These are phyloP conservation scores for Apocrypta bakeri DNA, from an alignment of 1,140 invertebrate species.

Conservation along the genomic window DNA sequence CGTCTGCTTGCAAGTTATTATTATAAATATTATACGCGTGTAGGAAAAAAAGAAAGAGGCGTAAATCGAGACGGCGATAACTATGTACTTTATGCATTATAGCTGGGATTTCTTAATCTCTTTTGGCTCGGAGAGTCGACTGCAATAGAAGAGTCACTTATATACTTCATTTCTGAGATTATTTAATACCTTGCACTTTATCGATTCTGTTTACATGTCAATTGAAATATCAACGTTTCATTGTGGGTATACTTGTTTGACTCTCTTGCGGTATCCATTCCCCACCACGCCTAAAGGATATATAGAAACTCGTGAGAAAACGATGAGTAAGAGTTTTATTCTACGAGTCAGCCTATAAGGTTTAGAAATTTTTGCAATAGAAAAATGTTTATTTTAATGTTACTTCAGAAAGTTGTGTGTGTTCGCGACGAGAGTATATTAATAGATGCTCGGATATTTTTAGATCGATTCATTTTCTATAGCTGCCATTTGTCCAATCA, in stretches of 20 bases:
- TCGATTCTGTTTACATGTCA: background rate
- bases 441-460: background rate
- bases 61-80: background rate
- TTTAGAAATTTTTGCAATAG: background rate
- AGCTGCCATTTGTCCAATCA: background rate
- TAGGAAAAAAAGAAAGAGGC: background rate
- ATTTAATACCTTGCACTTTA: background rate
- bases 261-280: too few relatives aligned
- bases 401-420: too few relatives aligned
- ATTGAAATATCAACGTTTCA: background rate
- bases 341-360: background rate
- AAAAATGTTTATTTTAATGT: background rate
- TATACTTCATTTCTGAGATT: background rate
- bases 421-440: background rate
- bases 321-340: background rate
- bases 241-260: background rate
- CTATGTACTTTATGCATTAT: background rate
- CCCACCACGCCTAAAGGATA: background rate
- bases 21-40: background rate
- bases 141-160: too few relatives aligned
- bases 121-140: too few relatives aligned
- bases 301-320: background rate
- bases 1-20: too few relatives aligned
- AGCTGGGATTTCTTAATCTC: background rate
- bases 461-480: background rate